Conservation (phyloP, 2,888 invertebrate genomes). For the Hymenopus coronatus region DNA sequence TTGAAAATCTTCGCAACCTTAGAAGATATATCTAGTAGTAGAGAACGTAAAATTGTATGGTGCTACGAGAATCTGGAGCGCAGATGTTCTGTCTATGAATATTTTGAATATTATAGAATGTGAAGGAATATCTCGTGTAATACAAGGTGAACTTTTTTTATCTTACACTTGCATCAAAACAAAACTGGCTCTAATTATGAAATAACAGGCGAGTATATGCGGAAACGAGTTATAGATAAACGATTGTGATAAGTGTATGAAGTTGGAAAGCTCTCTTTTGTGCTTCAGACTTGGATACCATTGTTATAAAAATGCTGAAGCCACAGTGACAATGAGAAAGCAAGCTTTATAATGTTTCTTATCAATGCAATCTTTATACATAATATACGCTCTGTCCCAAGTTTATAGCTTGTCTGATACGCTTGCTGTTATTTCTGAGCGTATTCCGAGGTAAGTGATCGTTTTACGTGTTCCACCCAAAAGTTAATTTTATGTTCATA, state of each 20-base stretch:
- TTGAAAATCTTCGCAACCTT: too few species aligned
- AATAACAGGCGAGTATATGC: background rate
- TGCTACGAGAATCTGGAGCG: background rate
- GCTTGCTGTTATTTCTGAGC: too few species aligned
- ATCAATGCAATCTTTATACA: background rate
- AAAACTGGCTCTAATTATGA: background rate
- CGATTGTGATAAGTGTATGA: background rate
- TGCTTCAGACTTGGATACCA: too few species aligned
- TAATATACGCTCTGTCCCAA: background rate
- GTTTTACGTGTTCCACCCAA: too few species aligned
- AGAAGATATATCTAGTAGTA: too few species aligned
- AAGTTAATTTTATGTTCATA: too few species aligned
- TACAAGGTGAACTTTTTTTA: background rate
- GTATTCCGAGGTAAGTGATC: too few species aligned
- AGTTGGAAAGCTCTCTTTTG: background rate
- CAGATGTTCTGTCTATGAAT: background rate
- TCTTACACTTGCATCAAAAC: background rate
- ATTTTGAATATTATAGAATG: background rate
- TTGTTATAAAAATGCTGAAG: too few species aligned
- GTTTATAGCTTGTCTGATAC: too few species aligned
- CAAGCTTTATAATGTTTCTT: background rate
- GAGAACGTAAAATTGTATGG: background rate
- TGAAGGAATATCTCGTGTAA: background rate
- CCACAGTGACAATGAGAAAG: background rate
- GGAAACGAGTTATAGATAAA: constrained; percentile 3